These are phyloP conservation scores for Drosophila anomalata DNA, from an alignment of 2,888 invertebrate genomes.

Conservation along the genomic window DNA sequence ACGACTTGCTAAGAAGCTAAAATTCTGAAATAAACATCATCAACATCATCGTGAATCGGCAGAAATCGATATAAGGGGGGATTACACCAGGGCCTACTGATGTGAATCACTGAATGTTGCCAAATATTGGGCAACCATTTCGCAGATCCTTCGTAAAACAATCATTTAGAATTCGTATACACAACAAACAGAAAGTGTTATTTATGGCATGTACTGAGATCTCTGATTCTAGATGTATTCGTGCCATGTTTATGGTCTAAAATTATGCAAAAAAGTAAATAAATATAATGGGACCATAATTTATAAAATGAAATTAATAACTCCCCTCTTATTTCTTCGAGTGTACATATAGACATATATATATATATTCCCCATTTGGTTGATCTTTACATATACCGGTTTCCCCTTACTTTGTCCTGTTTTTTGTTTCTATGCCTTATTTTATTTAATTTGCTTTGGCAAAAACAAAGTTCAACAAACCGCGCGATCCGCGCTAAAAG, in stretches of 20 bases:
- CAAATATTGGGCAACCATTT: conserved; percentile 26
- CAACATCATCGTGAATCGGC: conserved; percentile 62
- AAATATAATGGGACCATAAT: conserved; percentile 38
- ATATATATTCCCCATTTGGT: conserved; percentile 13
- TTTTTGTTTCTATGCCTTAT: conserved; percentile 13
- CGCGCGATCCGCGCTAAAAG: conserved; percentile 28
- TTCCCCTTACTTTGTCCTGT: conserved; percentile 23
- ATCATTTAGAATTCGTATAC: conserved; percentile 12
- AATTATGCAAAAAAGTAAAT: too few relatives aligned
- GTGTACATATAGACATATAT: conserved; percentile 3
- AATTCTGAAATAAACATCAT: conserved; percentile 56
- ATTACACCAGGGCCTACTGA: conserved; percentile 28
- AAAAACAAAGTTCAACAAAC: conserved; percentile 67
- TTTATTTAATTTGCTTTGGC: conserved; percentile 21
- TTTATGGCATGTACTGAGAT: not conserved
- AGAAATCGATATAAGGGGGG: conserved; percentile 33
- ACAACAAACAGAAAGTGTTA: conserved; percentile 15
- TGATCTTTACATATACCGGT: conserved; percentile 54
- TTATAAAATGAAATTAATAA: conserved; percentile 15
- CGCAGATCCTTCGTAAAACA: conserved; percentile 16
- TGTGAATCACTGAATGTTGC: conserved; percentile 40
- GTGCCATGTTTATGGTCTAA: too few relatives aligned
- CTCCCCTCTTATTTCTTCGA: not conserved
- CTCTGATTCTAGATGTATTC: too few relatives aligned
- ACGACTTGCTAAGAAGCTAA: conserved; percentile 29